Percentiles rank a stretch among this genome's conserved stretches.
Conservation (phyloP, 2,113 vertebrate genomes). For the Pogona vitticeps region DNA sequence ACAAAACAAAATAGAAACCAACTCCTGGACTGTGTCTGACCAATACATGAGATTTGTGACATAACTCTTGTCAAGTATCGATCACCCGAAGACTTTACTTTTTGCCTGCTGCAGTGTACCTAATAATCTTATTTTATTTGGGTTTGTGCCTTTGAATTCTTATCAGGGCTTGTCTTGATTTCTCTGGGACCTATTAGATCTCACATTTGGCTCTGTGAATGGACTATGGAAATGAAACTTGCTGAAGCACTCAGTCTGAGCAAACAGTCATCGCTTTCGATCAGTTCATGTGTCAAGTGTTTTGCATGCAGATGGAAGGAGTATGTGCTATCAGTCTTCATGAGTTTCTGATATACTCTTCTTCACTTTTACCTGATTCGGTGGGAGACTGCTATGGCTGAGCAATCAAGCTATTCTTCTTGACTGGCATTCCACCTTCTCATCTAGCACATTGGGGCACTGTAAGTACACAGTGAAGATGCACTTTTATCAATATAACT, state of each 20-base stretch:
- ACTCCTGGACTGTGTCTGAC: conserved; percentile 64
- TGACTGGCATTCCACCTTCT: conserved; percentile 72
- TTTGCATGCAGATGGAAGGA: conserved; percentile 76
- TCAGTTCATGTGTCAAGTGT: conserved; percentile 75
- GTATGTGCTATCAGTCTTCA: conserved; percentile 80
- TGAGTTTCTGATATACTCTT: conserved; percentile 84
- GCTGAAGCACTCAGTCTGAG: conserved; percentile 62
- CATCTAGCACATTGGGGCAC: conserved; percentile 52
- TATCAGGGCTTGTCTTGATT: conserved; percentile 76
- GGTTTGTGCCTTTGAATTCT: conserved; percentile 80
- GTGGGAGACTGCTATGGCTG: conserved; percentile 79
- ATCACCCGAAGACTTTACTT: conserved; percentile 73
- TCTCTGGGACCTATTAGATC: conserved; percentile 82
- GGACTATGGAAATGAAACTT: conserved; percentile 75
- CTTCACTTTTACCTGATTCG: conserved; percentile 85
- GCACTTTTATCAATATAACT: conserved; percentile 23
- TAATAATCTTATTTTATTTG: conserved; percentile 81
- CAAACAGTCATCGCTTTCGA: conserved; percentile 75
- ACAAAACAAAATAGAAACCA: no score
- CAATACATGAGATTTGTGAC: conserved; percentile 75
- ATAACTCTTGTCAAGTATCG: conserved; percentile 77
- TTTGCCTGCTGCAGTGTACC: conserved; percentile 75
- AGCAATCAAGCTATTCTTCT: conserved; percentile 80
- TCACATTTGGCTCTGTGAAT: conserved; percentile 73
- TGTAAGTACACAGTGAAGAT: conserved; percentile 15